Base-by-base conservation (phyloP, 2,888 invertebrate genomes). In the Hyposoter dolosus region DNA sequence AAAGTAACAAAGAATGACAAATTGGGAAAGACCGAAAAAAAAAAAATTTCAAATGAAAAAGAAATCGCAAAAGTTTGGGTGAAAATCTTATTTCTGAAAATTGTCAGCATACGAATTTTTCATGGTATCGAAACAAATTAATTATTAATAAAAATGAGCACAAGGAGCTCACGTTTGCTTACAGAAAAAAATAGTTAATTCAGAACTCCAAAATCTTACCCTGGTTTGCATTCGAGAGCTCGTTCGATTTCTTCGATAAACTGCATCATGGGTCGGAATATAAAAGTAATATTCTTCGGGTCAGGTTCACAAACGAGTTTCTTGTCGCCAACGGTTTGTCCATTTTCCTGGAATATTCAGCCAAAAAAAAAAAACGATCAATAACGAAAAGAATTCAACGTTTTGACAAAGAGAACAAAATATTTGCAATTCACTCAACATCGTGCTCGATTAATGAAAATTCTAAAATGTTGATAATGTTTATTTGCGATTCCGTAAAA, bases 181-280 rank as follows among this genome's bases (percentile, higher is more conserved):
- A n/a, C n/a, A n/a, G n/a, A n/a, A n/a, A n/a, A n/a, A n/a, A n/a
- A n/a, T n/a, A n/a, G n/a, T n/a, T n/a, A n/a, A n/a, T n/a, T n/a
- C n/a, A n/a, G n/a, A n/a, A n/a, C n/a, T n/a, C n/a, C n/a, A n/a
- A 28, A 87, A 81, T 77, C 93, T 93, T 91, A 96, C 96, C 95
- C 95, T 35, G 95, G 94, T 89, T 95, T 93, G 85, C 95, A 94
- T 90, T 93, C 96, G 92, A 96, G 95, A 66, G 95, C 95, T 88
- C 95, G 95, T 93, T 99, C 98, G 87, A 99, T 97, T 93, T 98
- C 97, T 80, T 96, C 96, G 87, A 98, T 97, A 89, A 99, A 98
- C 84, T 96, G 95, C 95, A 97, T 97, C 84, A 99, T 95, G 2
- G 98, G 97, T 68, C 97, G 96, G 94, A 98, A 98, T 82, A 98